A percentile compares a stretch with the other conserved stretches of the same genome.
phyloP scores from a whole-genome alignment of 2,888 invertebrate genomes.

The Tinea trinotella region DNA sequence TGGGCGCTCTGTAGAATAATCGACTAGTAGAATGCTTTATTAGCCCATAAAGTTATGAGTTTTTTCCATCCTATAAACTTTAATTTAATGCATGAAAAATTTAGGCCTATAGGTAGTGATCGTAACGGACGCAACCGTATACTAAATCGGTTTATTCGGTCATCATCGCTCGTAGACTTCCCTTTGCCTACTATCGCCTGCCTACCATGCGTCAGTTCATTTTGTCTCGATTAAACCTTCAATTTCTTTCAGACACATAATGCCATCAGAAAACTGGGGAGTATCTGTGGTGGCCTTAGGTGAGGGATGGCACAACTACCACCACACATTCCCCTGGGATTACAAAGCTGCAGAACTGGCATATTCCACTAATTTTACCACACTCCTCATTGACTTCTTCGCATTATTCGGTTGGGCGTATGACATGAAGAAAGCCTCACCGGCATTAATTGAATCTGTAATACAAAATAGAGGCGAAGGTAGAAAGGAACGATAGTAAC shows the following conservation, averaged over 20 bases:
- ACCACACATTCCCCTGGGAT: slow-evolving; percentile 94
- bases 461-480: slow-evolving; percentile 68
- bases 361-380: slow-evolving; percentile 78
- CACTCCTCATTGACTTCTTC: slow-evolving; percentile 78
- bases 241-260: slow-evolving; percentile 75
- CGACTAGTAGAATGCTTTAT: no score
- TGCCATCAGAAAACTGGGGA: slow-evolving; percentile 81
- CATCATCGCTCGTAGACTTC: no score
- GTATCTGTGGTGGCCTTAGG: slow-evolving; percentile 84
- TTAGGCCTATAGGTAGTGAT: no score
- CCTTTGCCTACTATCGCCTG: no score
- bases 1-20: no score
- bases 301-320: slow-evolving; percentile 96
- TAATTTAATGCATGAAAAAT: no score
- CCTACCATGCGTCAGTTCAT: no score
- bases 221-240: no score
- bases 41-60: no score
- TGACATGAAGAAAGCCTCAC: slow-evolving; percentile 78
- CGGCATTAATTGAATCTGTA: slow-evolving; percentile 61
- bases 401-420: slow-evolving; percentile 83
- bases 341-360: slow-evolving; percentile 93
- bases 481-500: not conserved
- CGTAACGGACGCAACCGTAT: no score
- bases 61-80: no score
- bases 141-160: no score